phyloP scores from a whole-genome alignment of 1,140 invertebrate genomes.

The Drosophila pectinifera region DNA sequence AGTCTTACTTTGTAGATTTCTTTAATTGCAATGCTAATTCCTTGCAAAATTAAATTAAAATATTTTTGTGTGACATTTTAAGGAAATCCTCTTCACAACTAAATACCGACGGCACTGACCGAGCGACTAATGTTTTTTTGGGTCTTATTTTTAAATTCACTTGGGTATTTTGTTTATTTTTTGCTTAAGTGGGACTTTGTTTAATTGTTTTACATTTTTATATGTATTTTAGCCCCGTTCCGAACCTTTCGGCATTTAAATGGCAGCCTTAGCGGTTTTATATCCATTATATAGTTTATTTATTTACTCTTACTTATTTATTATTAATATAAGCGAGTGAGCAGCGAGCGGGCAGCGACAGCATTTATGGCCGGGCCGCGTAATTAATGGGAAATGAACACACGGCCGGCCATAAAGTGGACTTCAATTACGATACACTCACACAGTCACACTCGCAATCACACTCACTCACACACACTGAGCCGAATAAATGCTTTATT shows the following conservation, averaged over 20 bases:
- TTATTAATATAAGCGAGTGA: conserved; percentile 59
- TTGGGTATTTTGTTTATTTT: conserved; percentile 19
- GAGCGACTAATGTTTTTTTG: too few species aligned
- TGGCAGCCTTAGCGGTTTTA: conserved; percentile 65
- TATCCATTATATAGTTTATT: conserved; percentile 62
- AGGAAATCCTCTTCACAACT: conserved; percentile 9
- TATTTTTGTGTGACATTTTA: conserved; percentile 12
- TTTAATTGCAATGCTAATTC: background rate
- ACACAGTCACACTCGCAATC: background rate
- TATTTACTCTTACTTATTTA: conserved; percentile 65
- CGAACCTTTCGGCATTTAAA: conserved; percentile 60
- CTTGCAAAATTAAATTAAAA: conserved; percentile 1
- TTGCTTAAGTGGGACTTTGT: conserved; percentile 36
- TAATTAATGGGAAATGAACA: conserved; percentile 71
- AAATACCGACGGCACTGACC: conserved; percentile 6
- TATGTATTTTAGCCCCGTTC: conserved; percentile 54
- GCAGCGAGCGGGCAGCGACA: conserved; percentile 21
- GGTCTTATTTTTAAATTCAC: conserved; percentile 15
- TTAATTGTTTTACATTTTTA: conserved; percentile 73
- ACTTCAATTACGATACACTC: conserved; percentile 60
- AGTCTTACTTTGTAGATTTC: conserved; percentile 25
- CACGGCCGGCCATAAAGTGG: conserved; percentile 60
- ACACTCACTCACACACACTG: conserved; percentile 4
- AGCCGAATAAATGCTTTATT: conserved; percentile 51
- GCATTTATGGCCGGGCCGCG: conserved; percentile 41